Conservation (phyloP, 2,888 invertebrate genomes). For the Priocnemis perturbator region DNA sequence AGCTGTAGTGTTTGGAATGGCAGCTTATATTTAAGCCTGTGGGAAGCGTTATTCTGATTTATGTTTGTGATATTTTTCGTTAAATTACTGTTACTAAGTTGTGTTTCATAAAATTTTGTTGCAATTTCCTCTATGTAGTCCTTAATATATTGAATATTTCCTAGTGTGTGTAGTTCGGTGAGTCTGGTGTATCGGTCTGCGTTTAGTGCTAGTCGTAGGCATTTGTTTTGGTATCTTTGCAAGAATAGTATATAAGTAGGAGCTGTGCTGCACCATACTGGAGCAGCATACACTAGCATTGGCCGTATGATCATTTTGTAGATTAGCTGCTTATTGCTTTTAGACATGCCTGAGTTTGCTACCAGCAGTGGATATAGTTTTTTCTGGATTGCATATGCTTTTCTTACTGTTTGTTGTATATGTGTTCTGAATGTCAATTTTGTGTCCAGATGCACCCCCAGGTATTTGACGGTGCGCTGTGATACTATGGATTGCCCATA, state of each 20-base stretch:
- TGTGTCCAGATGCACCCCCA: slow-evolving; percentile 45
- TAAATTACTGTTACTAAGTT: neutral
- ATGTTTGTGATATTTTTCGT: too few species aligned
- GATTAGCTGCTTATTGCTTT: slow-evolving; percentile 52
- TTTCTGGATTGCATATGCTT: slow-evolving; percentile 35
- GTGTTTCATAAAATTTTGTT: slow-evolving; percentile 3
- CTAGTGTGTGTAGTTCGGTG: slow-evolving; percentile 26
- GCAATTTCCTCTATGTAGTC: neutral
- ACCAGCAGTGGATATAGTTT: slow-evolving; percentile 51
- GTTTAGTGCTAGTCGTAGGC: slow-evolving; percentile 34
- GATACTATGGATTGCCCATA: too few species aligned
- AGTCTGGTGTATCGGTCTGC: slow-evolving; percentile 31
- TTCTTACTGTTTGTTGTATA: slow-evolving; percentile 37
- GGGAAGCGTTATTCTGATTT: too few species aligned
- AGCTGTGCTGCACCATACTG: slow-evolving; percentile 47
- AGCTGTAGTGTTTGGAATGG: too few species aligned
- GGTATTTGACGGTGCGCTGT: slow-evolving; percentile 43
- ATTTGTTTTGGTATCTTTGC: slow-evolving; percentile 48
- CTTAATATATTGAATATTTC: slow-evolving; percentile 1
- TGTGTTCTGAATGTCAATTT: slow-evolving; percentile 42
- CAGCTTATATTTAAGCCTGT: too few species aligned
- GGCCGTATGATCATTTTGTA: slow-evolving; percentile 53
- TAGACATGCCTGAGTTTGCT: slow-evolving; percentile 23
- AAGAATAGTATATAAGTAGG: slow-evolving; percentile 27
- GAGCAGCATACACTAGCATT: slow-evolving; percentile 52